Evolutionary conservation across 1,140 invertebrate species (phyloP).

Genomic region (Phenacoccus solenopsis): DNA sequence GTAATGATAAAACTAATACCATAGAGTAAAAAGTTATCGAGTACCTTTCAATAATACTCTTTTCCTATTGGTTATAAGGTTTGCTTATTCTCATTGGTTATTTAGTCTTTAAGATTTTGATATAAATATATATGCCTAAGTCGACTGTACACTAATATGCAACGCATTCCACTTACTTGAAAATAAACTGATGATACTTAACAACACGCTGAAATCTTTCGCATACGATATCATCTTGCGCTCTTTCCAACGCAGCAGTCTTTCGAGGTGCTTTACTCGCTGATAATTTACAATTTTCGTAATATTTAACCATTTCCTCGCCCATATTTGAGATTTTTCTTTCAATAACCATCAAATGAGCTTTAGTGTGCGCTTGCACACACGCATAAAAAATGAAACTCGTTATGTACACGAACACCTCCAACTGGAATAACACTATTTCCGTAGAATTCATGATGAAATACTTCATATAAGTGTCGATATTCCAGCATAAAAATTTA

Average conservation of each 20-base stretch:
- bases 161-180: too few relatives aligned
- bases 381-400: not conserved
- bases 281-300: too few relatives aligned
- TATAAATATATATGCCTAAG: too few relatives aligned
- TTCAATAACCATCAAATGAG: not conserved
- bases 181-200: not conserved
- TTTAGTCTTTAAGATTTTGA: too few relatives aligned
- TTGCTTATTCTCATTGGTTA: too few relatives aligned
- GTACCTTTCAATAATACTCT: too few relatives aligned
- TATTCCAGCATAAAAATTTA: not conserved
- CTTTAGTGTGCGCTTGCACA: not conserved
- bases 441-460: not conserved
- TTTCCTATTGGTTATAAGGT: too few relatives aligned
- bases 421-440: not conserved
- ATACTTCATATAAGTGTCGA: not conserved
- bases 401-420: not conserved
- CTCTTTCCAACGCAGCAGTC: not conserved
- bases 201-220: not conserved
- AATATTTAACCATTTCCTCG: not conserved
- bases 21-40: too few relatives aligned
- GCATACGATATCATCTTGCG: not conserved
- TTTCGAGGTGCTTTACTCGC: too few relatives aligned
- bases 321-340: not conserved
- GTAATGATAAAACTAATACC: too few relatives aligned
- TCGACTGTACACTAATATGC: too few relatives aligned